Evolutionary conservation across 1,140 invertebrate species (phyloP).

Genomic region (Plutomurus gul): DNA sequence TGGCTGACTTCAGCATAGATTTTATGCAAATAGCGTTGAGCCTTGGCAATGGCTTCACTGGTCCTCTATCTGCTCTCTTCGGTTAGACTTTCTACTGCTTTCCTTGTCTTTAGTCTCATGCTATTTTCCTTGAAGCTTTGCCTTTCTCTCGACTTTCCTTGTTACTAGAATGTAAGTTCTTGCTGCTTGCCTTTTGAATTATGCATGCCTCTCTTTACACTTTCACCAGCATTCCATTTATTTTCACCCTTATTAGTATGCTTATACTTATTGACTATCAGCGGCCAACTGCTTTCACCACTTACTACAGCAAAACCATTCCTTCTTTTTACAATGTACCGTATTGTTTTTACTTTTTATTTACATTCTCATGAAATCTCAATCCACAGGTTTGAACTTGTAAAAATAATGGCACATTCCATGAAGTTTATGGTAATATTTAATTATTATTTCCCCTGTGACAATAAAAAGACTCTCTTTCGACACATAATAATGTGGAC

Average conservation of each 20-base stretch:
- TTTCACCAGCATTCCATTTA: not conserved
- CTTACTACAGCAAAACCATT: not conserved
- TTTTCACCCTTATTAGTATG: not conserved
- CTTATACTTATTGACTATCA: not conserved
- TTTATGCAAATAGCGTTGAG: slow-evolving; percentile 3
- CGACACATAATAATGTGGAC: too few species aligned
- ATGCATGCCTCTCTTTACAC: not conserved
- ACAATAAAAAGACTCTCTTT: too few species aligned
- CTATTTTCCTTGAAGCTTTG: not conserved
- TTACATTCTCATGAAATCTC: not conserved
- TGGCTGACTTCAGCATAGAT: slow-evolving; percentile 14
- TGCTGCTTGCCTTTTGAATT: not conserved
- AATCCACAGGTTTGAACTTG: not conserved
- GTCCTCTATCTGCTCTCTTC: not conserved
- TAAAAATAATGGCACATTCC: not conserved
- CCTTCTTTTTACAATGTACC: not conserved
- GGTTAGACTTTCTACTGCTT: too few species aligned
- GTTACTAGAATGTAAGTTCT: not conserved
- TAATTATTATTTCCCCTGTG: too few species aligned
- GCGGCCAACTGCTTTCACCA: too few species aligned
- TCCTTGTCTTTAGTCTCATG: not conserved
- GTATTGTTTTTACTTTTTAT: not conserved
- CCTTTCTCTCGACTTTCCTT: not conserved
- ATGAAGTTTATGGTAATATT: too few species aligned
- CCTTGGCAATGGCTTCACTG: not conserved